These are phyloP conservation scores for Apistogramma diplotaenia DNA, from an alignment of 2,113 vertebrate species.

Conservation along the genomic window DNA sequence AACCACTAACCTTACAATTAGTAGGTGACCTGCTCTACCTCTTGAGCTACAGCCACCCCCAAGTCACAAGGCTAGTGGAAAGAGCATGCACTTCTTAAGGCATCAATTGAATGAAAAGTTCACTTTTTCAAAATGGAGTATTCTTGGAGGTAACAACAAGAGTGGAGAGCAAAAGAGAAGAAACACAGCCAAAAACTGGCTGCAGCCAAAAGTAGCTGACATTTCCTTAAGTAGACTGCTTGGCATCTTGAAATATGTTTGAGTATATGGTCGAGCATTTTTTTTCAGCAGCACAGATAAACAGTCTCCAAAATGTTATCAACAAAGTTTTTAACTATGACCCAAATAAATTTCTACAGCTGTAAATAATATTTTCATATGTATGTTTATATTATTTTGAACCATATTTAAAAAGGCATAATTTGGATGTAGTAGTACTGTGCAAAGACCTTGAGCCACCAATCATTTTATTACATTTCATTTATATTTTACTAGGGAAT, in stretches of 20 bases:
- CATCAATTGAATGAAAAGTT: background rate
- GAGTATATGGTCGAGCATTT: background rate
- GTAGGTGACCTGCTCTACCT: too few species aligned
- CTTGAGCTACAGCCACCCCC: too few species aligned
- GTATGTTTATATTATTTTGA: conserved; percentile 38
- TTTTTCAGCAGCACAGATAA: background rate
- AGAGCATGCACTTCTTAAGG: background rate
- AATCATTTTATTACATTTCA: background rate
- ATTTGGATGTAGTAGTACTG: background rate
- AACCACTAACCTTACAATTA: too few species aligned
- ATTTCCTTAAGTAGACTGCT: conserved; percentile 24
- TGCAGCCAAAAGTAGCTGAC: conserved; percentile 41
- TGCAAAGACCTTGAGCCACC: background rate
- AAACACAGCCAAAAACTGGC: conserved; percentile 19
- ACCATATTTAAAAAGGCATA: conserved; percentile 46
- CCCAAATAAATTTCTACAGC: background rate
- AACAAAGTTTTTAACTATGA: background rate
- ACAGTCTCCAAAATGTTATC: background rate
- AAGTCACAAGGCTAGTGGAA: too few species aligned
- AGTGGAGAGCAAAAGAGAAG: conserved; percentile 25
- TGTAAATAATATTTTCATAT: conserved; percentile 6
- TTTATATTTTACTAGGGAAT: background rate
- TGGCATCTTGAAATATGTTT: conserved; percentile 27
- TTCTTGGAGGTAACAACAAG: background rate
- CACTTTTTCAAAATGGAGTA: conserved; percentile 1